Evolutionary conservation across 2,888 invertebrate species (phyloP), one percentile per base, ranked within the genome.

Genomic region (Neelides folsomi): DNA sequence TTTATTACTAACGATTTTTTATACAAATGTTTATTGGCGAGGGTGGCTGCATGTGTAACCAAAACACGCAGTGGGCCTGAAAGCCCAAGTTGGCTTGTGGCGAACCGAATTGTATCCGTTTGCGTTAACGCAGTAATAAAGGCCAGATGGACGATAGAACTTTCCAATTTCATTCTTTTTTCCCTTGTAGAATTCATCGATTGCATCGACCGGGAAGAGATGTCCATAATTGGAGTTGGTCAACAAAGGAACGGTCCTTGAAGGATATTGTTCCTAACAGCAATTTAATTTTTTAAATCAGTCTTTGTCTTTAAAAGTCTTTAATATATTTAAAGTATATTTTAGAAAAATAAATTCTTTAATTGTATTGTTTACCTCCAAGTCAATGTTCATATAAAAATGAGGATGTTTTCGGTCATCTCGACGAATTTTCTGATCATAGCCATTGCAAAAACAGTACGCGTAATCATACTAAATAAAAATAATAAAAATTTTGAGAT

Each of bases 31-130:
- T 49, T 45, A 55, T 36, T 58, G 55, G 50, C 42, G 52, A 3
- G 64, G 64, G 20, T 60, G 62, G 13, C 57, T 56, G 44, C 58
- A 64, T 1, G 64, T 64, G 49, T 61, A 64, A 12, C 64, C 64
- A 47, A 55, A 64, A 9, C 55, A 53, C 36, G 57, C 57, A 52
- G 61, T 62, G 38, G 52, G 54, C 37, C 47, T 51, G 46, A 62
- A 57, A 7, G 55, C 47, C 43, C 52, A 54, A 18, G 58, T 56
- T 12, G 62, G 59, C 46, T 51, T 47, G n/a, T 61, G 43, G 16
- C 51, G 58, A 9, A 64, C 59, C 16, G 47, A 49, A 20, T 52
- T 16, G 38, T 56, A 58, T 1, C 59, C 60, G 40, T 62, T 62
- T 2, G 59, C 59, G 46, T 59, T 55, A 3, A 58, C 48, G 36